These are phyloP conservation scores for Dolichallabes microphthalmus DNA, from an alignment of 2,113 vertebrate species.

Conservation along the genomic window DNA sequence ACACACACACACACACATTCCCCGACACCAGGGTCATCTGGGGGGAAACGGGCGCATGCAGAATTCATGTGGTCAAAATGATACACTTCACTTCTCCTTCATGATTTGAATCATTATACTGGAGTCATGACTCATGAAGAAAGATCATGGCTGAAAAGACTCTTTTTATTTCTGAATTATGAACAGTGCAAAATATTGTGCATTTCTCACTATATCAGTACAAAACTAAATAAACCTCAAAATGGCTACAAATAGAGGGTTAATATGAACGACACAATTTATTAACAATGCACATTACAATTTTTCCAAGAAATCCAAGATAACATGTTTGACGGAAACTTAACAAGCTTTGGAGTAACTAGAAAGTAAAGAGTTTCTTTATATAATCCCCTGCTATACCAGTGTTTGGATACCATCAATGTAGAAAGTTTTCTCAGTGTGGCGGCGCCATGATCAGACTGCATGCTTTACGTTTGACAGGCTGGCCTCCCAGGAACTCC, in stretches of 20 bases:
- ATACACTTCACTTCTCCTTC: neutral
- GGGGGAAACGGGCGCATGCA: neutral
- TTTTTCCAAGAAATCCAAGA: too few species aligned
- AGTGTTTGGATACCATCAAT: too few species aligned
- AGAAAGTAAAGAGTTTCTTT: too few species aligned
- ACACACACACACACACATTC: neutral
- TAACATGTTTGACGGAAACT: neutral
- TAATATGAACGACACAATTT: too few species aligned
- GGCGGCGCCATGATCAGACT: too few species aligned
- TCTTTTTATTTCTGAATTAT: neutral
- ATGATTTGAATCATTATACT: neutral
- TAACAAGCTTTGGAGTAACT: neutral
- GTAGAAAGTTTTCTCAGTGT: too few species aligned
- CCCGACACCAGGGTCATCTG: conserved; percentile 31
- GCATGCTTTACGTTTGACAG: too few species aligned
- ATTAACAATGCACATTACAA: neutral
- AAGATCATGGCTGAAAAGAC: neutral
- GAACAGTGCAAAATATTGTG: neutral
- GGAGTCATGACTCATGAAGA: neutral
- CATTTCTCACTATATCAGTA: neutral
- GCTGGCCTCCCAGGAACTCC: too few species aligned
- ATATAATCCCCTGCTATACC: too few species aligned
- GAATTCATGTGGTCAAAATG: neutral
- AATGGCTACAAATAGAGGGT: neutral
- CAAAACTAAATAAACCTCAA: neutral